Conservation (phyloP, 2,797 vertebrate genomes). For the Parotocinclus haroldoi region DNA sequence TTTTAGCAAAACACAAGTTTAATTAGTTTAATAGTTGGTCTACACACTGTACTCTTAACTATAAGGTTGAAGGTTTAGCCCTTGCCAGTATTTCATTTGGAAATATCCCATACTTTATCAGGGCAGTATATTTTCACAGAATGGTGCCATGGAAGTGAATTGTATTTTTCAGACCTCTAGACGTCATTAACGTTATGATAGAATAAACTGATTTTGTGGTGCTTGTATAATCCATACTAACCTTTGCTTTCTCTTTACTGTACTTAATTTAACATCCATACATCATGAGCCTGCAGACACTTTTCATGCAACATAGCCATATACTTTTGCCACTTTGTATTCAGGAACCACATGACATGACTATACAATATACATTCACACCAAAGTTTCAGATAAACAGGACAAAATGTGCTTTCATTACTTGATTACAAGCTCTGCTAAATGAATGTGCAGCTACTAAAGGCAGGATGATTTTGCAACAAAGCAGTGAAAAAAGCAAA, state of each 20-base stretch:
- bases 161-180: slow-evolving; percentile 16
- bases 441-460: slow-evolving; percentile 33
- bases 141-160: too few relatives aligned
- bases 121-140: too few relatives aligned
- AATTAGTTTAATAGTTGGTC: too few relatives aligned
- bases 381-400: slow-evolving; percentile 37
- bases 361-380: slow-evolving; percentile 27
- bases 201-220: background rate
- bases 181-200: background rate
- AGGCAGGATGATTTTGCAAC: slow-evolving; percentile 19
- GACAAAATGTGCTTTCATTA: slow-evolving; percentile 44
- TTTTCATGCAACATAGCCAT: slow-evolving; percentile 20
- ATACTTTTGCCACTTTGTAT: slow-evolving; percentile 38
- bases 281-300: background rate
- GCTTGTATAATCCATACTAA: background rate
- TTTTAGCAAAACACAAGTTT: too few relatives aligned
- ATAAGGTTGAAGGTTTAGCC: too few relatives aligned
- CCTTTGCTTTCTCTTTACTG: too few relatives aligned
- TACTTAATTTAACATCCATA: background rate
- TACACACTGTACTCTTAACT: too few relatives aligned
- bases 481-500: slow-evolving; percentile 21
- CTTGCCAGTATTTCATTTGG: too few relatives aligned
- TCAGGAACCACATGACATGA: slow-evolving; percentile 36
- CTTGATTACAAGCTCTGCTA: slow-evolving; percentile 31
- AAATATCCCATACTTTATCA: too few relatives aligned